A percentile compares a stretch with the other conserved stretches of the same genome.
phyloP scores from a whole-genome alignment of 2,113 vertebrate genomes.

The Oxyura jamaicensis region DNA sequence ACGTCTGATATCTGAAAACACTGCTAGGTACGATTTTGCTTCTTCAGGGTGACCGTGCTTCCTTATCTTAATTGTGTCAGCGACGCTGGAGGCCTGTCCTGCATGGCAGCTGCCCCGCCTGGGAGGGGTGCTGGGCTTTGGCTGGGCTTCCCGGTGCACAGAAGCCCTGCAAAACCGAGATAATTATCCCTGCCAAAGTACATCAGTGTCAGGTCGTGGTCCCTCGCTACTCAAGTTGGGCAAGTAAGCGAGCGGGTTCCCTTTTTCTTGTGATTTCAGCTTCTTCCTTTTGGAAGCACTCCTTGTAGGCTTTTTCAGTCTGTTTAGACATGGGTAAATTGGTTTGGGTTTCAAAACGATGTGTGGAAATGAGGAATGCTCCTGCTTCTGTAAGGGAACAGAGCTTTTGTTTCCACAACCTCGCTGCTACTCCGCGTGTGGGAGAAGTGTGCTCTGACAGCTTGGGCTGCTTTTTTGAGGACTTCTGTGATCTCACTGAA shows the following conservation, averaged over 20 bases:
- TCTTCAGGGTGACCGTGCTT: background rate
- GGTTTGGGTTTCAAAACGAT: conserved; percentile 46
- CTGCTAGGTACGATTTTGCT: background rate
- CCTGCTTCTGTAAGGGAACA: conserved; percentile 25
- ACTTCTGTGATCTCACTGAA: conserved; percentile 60
- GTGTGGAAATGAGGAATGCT: conserved; percentile 45
- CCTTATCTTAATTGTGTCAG: background rate
- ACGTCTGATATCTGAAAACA: background rate
- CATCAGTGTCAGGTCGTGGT: background rate
- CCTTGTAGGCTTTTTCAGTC: background rate
- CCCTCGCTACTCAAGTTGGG: background rate
- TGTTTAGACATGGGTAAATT: conserved; percentile 26
- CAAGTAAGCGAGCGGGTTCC: background rate
- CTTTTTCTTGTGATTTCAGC: background rate
- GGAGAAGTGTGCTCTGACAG: conserved; percentile 51
- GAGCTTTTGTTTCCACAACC: conserved; percentile 51
- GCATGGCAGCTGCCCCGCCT: background rate
- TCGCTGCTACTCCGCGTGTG: conserved; percentile 28
- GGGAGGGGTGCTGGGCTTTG: background rate
- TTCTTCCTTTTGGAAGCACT: background rate
- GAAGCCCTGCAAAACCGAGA: background rate
- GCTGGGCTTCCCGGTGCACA: accelerated
- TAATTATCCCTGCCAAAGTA: background rate
- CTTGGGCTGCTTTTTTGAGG: conserved; percentile 42
- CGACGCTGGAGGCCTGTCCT: accelerated